These are phyloP conservation scores for Rhopalosiphum nymphaeae DNA, from an alignment of 2,888 invertebrate genomes.

Conservation along the genomic window DNA sequence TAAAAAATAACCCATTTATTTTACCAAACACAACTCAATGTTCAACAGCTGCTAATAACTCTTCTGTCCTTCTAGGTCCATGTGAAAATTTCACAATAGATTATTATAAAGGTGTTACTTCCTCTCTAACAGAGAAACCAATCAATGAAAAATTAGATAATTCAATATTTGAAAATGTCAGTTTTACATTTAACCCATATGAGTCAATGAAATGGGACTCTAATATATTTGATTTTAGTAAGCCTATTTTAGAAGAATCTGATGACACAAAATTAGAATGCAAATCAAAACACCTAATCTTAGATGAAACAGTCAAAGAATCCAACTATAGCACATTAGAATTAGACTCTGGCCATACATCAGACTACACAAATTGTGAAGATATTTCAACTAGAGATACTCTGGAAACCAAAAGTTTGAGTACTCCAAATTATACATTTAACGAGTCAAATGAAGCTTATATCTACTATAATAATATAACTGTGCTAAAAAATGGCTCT, in stretches of 20 bases:
- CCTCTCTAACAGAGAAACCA: conserved; percentile 69
- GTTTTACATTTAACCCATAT: conserved; percentile 60
- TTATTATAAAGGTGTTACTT: conserved; percentile 73
- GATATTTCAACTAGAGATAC: conserved; percentile 56
- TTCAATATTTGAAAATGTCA: conserved; percentile 64
- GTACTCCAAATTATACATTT: conserved; percentile 41
- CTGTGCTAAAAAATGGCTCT: conserved; percentile 59
- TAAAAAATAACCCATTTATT: conserved; percentile 60
- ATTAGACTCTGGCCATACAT: conserved; percentile 56
- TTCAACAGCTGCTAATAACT: conserved; percentile 70
- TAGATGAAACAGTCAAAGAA: conserved; percentile 38
- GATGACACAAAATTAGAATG: conserved; percentile 14
- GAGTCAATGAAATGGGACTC: conserved; percentile 64
- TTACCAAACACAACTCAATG: conserved; percentile 51
- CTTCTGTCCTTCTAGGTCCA: conserved; percentile 75
- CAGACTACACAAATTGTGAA: conserved; percentile 63
- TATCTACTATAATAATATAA: conserved; percentile 50
- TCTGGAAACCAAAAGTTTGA: conserved; percentile 48
- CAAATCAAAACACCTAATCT: neutral
- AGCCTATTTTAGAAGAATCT: conserved; percentile 30
- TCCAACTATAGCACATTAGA: conserved; percentile 47
- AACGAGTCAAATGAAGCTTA: conserved; percentile 51
- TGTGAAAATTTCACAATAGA: conserved; percentile 75
- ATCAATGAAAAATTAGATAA: conserved; percentile 47
- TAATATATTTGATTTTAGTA: conserved; percentile 57